Base-by-base conservation (phyloP, 1,140 invertebrate species). In the Lasioglossum baleicum region DNA sequence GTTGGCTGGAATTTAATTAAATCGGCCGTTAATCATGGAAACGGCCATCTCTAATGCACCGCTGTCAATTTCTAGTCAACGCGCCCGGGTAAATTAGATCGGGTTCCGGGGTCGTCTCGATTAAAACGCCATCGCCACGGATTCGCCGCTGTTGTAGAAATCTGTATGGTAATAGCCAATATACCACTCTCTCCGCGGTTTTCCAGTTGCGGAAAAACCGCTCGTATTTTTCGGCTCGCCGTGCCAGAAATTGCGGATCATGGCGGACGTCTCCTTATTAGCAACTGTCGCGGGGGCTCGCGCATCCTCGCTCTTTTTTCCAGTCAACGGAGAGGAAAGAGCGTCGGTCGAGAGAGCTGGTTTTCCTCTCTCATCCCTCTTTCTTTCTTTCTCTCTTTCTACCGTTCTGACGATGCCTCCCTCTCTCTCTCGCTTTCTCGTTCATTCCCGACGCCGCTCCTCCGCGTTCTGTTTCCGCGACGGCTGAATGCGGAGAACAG, bases 241-340 rank as follows among this genome's bases (percentile, higher is more conserved):
- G 68, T 71, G 68, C 77, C 70, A 83, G 60, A 84, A 84, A 31
- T 68, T 35, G 11, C 48, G 64, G 61, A 85, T 40, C 80, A 67
- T 48, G 68, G 78, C 76, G 80, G 72, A 61, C 79, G 79, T 48
- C 84, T 86, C 64, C 84, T 86, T 86, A 86, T 86, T 86, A 86
- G 84, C 73, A 72, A 85, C 75, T 83, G 83, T 85, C 84, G 80
- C 80, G 84, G 64, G 74, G 22, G 40, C 48, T 67, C 64, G 64
- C 58, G 83, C 75, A 71, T 75, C 69, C 80, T 73, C 80, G 69
- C 81, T 80, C 81, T 85, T 80, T 83, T 82, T 80, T 80, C 84
- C 66, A 85, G 56, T 60, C 83, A 80, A 72, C 84, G 84, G 48
- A 85, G 84, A 72, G 73, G 84, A 86, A 86, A 85, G 75, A 73